Evolutionary conservation across 2,113 vertebrate genomes (phyloP).

Genomic region (Tetrax tetrax): DNA sequence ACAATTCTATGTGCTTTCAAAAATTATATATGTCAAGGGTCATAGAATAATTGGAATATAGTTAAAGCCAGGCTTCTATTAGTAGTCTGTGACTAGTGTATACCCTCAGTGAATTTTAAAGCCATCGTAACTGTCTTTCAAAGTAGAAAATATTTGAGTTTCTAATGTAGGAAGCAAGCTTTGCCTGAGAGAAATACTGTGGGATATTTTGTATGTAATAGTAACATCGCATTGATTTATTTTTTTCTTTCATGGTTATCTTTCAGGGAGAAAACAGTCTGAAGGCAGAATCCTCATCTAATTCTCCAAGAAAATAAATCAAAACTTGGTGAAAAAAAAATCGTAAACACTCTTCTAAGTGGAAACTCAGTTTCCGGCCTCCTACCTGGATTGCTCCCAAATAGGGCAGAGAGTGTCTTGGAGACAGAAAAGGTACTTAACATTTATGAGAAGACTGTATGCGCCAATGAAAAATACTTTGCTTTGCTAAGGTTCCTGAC

Average conservation of each 20-base stretch:
- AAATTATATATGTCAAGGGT: neutral
- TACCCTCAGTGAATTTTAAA: neutral
- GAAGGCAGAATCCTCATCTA: neutral
- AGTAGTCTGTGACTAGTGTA: neutral
- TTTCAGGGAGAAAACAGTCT: neutral
- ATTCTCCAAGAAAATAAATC: neutral
- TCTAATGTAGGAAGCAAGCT: neutral
- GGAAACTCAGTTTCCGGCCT: neutral
- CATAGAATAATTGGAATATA: neutral
- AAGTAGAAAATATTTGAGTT: neutral
- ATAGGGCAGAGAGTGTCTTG: neutral
- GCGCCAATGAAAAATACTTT: neutral
- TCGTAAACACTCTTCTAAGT: neutral
- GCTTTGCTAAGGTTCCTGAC: neutral
- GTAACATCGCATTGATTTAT: neutral
- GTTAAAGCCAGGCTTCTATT: neutral
- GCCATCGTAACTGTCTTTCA: neutral
- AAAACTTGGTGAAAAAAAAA: neutral
- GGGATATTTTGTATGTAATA: neutral
- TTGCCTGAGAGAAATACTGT: neutral
- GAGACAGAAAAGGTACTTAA: conserved; percentile 21
- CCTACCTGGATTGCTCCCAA: conserved; percentile 20
- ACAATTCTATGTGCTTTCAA: neutral
- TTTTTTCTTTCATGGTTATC: neutral
- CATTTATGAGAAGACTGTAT: neutral